A percentile compares a stretch with the other conserved stretches of the same genome.
Conservation (phyloP, 2,797 vertebrate species). For the Microctenopoma stevenorrisi region DNA sequence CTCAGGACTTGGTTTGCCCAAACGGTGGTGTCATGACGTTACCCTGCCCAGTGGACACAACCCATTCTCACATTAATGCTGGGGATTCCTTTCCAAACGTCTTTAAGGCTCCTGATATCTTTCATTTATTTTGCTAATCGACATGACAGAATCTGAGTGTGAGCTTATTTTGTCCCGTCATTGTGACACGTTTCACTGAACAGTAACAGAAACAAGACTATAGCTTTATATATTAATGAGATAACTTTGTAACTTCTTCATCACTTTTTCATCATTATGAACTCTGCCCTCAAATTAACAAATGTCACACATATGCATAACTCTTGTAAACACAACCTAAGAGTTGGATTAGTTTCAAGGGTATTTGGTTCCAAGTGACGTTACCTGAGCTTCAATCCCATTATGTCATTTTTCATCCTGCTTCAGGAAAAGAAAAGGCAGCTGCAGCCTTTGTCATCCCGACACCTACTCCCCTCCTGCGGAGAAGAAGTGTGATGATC, state of each 20-base stretch:
- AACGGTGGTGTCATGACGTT: constrained; percentile 68
- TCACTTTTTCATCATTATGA: neutral
- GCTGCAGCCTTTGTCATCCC: constrained; percentile 75
- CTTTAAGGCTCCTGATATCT: neutral
- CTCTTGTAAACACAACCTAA: constrained; percentile 56
- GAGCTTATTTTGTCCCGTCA: neutral
- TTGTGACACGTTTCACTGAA: neutral
- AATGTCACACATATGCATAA: constrained; percentile 32
- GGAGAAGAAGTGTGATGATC: constrained; percentile 55
- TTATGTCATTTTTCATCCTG: constrained; percentile 75
- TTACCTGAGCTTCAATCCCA: constrained; percentile 77
- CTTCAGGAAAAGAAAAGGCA: constrained; percentile 75
- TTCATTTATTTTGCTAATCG: neutral
- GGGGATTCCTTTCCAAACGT: no score
- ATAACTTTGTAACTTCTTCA: neutral
- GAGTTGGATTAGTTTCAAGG: constrained; percentile 69
- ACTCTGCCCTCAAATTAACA: constrained; percentile 5
- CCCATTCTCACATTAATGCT: constrained; percentile 42
- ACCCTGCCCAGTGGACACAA: constrained; percentile 49
- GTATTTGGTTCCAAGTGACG: constrained; percentile 70
- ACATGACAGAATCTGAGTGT: neutral
- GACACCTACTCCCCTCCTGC: constrained; percentile 44
- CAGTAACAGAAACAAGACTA: neutral
- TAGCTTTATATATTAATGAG: neutral
- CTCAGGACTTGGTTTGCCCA: constrained; percentile 63